Conservation (phyloP, 2,113 vertebrate genomes). For the Toxotes chatareus region DNA sequence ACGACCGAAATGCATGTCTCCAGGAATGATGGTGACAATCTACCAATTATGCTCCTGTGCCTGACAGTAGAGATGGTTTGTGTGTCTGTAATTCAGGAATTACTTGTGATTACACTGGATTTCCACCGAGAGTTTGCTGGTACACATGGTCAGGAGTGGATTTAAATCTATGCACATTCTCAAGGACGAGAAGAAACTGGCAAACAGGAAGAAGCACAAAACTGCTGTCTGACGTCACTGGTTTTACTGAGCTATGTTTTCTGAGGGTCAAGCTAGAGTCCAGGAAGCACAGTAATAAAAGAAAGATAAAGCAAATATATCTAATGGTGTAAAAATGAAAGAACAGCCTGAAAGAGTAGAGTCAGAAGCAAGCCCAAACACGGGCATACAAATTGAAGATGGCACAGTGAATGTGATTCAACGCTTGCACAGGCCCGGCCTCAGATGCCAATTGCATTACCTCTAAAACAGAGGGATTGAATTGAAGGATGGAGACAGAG, state of each 20-base stretch:
- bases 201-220: not conserved
- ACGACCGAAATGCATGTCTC: not conserved
- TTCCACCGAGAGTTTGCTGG: not conserved
- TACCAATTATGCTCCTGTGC: not conserved
- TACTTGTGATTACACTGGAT: not conserved
- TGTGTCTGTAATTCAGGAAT: not conserved
- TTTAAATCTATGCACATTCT: not conserved
- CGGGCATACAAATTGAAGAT: slow-evolving; percentile 49
- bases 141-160: not conserved
- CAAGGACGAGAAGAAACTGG: not conserved
- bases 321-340: slow-evolving; percentile 26
- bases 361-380: slow-evolving; percentile 35
- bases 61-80: not conserved
- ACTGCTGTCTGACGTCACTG: not conserved
- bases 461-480: slow-evolving; percentile 60
- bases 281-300: slow-evolving; percentile 25
- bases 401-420: slow-evolving; percentile 52
- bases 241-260: slow-evolving; percentile 12
- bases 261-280: slow-evolving; percentile 1
- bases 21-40: not conserved
- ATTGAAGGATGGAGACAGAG: slow-evolving; percentile 42
- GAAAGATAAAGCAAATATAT: slow-evolving; percentile 30
- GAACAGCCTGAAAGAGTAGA: slow-evolving; percentile 11
- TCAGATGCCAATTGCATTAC: slow-evolving; percentile 74
- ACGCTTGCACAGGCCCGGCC: slow-evolving; percentile 28